Percentiles rank a stretch among this genome's conserved stretches.
Conservation (phyloP, 2,888 invertebrate genomes). For the Cryptocephalus primarius region DNA sequence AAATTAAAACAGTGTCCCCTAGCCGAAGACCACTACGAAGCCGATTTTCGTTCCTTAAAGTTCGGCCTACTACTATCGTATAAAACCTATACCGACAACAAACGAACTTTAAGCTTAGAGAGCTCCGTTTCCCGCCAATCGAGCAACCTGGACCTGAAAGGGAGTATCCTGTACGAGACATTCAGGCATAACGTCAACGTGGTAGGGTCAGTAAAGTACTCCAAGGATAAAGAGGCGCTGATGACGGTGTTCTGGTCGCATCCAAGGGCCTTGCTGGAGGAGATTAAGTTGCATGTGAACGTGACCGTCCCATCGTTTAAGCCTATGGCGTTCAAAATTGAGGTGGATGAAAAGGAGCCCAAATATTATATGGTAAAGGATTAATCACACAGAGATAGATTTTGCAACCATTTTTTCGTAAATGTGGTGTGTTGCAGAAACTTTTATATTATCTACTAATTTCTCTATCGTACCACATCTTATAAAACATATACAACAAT, state of each 20-base stretch:
- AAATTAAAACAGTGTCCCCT: constrained; percentile 59
- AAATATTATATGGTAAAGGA: constrained; percentile 57
- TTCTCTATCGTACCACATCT: too few relatives aligned
- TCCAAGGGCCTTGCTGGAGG: constrained; percentile 55
- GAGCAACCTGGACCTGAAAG: constrained; percentile 54
- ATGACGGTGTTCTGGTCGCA: constrained; percentile 46
- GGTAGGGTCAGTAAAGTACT: constrained; percentile 42
- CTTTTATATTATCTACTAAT: too few relatives aligned
- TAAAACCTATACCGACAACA: constrained; percentile 38
- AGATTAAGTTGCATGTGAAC: constrained; percentile 59
- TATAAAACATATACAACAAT: too few relatives aligned
- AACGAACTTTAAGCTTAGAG: constrained; percentile 47
- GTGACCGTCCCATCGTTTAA: constrained; percentile 63
- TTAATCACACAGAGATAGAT: not conserved
- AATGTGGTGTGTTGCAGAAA: too few relatives aligned
- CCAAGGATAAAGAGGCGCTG: constrained; percentile 48
- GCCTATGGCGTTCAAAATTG: constrained; percentile 54
- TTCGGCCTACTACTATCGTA: constrained; percentile 45
- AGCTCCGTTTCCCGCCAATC: constrained; percentile 53
- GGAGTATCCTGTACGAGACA: constrained; percentile 42
- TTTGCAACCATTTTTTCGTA: not conserved
- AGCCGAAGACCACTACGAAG: constrained; percentile 37
- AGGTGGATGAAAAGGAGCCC: constrained; percentile 54
- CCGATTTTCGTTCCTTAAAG: constrained; percentile 47
- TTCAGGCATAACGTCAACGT: constrained; percentile 46